Base-by-base conservation (phyloP, 2,113 vertebrate species). In the Capreolus pygargus region DNA sequence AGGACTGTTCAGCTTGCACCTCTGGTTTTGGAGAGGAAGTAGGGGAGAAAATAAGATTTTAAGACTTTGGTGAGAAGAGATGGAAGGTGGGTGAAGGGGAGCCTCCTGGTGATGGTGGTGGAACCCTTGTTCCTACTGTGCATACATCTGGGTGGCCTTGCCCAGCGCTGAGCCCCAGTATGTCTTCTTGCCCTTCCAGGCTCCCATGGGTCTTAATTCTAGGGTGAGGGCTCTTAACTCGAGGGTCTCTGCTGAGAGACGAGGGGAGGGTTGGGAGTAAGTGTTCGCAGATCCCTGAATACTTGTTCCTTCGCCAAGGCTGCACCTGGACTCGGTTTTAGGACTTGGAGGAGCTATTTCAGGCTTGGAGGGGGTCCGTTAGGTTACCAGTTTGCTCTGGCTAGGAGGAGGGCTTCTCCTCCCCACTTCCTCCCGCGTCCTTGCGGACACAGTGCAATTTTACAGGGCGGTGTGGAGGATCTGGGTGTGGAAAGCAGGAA, bases 401-500 rank as follows among this genome's bases (percentile, higher is more conserved):
- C 60, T 67, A 11, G 61, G 27, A 8, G 61, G 27, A 81, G 27
- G 64, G 12, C 76, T 39, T 43, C 76, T 95, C 50, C 81, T 95
- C 3, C 0, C 11, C 78, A 12, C 52, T 54, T 50, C 43, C 11
- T 39, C 78, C 50, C 7, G 3, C 61, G 76, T 7, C 23, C 33
- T 74, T 17, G 57, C 1, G 14, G 79, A 86, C 94, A 57, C 86
- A 64, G 3, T 45, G 95, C 47, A 83, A 28, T 94, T 97, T 96
- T 91, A 64, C 94, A 85, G 96, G 93, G 94, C 0, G 61, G 55
- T 85, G 86, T 39, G 76, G 84, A 97, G 57, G 79, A 86, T 97
- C 60, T 43, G 94, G 95, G 83, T 84, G 91, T 97, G 91, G 96
- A 97, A 88, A 92, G 91, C 88, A 57, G 86, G 94, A 97, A 95